phyloP scores from a whole-genome alignment of 1,140 invertebrate species.

The Rhagoletis zephyria region DNA sequence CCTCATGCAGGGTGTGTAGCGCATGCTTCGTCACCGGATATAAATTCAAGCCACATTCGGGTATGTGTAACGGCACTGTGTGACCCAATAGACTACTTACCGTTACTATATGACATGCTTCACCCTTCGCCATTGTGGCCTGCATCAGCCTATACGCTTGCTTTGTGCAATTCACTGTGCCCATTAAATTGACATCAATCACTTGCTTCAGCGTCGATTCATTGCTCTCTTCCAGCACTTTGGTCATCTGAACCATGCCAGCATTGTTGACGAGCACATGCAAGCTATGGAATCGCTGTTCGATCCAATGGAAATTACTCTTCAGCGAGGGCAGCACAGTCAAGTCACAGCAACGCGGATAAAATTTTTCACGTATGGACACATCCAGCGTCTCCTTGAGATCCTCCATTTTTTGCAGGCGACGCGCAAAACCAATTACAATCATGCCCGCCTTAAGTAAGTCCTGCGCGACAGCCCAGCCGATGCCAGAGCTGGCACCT shows the following conservation, averaged over 20 bases:
- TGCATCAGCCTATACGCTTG: slow-evolving; percentile 80
- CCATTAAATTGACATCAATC: slow-evolving; percentile 81
- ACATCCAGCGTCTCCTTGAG: slow-evolving; percentile 59
- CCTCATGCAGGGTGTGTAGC: slow-evolving; percentile 78
- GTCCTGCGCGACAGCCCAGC: slow-evolving; percentile 74
- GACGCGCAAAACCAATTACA: slow-evolving; percentile 80
- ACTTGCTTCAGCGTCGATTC: slow-evolving; percentile 73
- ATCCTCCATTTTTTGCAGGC: slow-evolving; percentile 76
- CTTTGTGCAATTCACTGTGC: slow-evolving; percentile 77
- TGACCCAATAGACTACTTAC: slow-evolving; percentile 78
- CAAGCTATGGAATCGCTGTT: slow-evolving; percentile 75
- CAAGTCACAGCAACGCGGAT: slow-evolving; percentile 78
- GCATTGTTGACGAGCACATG: slow-evolving; percentile 84
- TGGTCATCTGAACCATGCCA: slow-evolving; percentile 74
- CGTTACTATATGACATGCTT: slow-evolving; percentile 77
- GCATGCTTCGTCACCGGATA: slow-evolving; percentile 82
- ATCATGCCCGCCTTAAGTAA: slow-evolving; percentile 77
- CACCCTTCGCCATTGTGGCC: slow-evolving; percentile 75
- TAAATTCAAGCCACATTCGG: slow-evolving; percentile 67
- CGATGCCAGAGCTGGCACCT: slow-evolving; percentile 81
- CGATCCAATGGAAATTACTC: slow-evolving; percentile 78
- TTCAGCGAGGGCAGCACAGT: slow-evolving; percentile 78
- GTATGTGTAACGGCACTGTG: slow-evolving; percentile 72
- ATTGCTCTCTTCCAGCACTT: slow-evolving; percentile 67
- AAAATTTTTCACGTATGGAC: slow-evolving; percentile 67